Conservation (phyloP, 2,888 invertebrate species). For the Stenolophus ochropezus region DNA sequence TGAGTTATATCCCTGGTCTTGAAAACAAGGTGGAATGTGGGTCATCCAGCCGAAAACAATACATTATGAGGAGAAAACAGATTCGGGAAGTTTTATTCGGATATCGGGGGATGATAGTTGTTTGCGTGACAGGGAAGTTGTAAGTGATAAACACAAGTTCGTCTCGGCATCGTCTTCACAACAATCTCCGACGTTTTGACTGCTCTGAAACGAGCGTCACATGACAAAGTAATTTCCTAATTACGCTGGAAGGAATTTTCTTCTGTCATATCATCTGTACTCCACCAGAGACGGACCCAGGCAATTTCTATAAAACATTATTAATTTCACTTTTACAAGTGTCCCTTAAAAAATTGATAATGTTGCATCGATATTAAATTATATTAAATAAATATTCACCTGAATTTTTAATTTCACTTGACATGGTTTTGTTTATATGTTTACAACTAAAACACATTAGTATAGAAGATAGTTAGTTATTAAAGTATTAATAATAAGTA, state of each 20-base stretch:
- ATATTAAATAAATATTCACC: no score
- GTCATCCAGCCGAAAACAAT: constrained; percentile 51
- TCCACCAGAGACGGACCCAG: background rate
- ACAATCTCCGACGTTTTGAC: constrained; percentile 31
- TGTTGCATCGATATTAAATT: no score
- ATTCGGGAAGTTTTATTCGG: constrained; percentile 46
- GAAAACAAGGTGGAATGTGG: constrained; percentile 42
- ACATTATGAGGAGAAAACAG: constrained; percentile 56
- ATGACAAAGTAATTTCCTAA: constrained; percentile 36
- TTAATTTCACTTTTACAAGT: no score
- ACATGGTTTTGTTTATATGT: no score
- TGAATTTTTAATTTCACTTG: no score
- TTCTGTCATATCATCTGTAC: background rate
- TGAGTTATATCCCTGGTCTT: constrained; percentile 28
- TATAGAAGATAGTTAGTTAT: no score
- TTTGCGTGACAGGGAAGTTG: constrained; percentile 22
- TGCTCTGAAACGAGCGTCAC: constrained; percentile 1
- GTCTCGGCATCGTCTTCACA: background rate
- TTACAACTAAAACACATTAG: no score
- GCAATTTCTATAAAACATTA: no score
- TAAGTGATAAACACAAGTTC: constrained; percentile 36
- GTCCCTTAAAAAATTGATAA: no score
- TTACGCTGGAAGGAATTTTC: background rate
- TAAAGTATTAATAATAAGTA: no score
- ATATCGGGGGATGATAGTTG: constrained; percentile 47